Conservation (phyloP, 2,888 invertebrate genomes). For the Kuschelorhynchus macadamiae region DNA sequence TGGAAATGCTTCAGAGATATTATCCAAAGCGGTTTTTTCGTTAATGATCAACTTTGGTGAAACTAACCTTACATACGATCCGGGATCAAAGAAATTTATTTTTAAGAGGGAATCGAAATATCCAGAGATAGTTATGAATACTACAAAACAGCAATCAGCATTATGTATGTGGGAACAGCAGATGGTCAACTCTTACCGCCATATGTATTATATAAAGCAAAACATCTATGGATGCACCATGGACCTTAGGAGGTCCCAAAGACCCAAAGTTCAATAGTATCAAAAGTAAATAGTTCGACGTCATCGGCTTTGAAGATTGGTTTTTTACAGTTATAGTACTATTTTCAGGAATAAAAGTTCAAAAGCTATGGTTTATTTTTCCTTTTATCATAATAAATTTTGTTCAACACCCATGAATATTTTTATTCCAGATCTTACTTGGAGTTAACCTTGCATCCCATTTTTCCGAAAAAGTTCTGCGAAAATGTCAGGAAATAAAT, state of each 20-base stretch:
- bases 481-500: constrained; percentile 60
- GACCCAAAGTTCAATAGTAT: constrained; percentile 62
- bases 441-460: constrained; percentile 65
- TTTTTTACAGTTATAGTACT: constrained; percentile 50
- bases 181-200: constrained; percentile 61
- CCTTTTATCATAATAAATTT: background rate
- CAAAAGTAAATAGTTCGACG: constrained; percentile 64
- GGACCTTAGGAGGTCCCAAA: constrained; percentile 64
- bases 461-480: no score
- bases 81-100: constrained; percentile 37
- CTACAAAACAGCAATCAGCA: constrained; percentile 34
- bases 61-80: constrained; percentile 41
- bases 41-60: constrained; percentile 41
- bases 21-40: background rate
- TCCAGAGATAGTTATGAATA: constrained; percentile 35
- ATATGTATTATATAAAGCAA: constrained; percentile 66
- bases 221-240: constrained; percentile 62
- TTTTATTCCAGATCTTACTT: constrained; percentile 4
- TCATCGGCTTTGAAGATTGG: constrained; percentile 60
- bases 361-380: background rate
- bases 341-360: constrained; percentile 20
- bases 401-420: no score
- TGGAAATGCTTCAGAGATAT: background rate
- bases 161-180: constrained; percentile 57
- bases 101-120: constrained; percentile 32